A percentile compares a stretch with the other conserved stretches of the same genome.
Conservation (phyloP, 2,888 invertebrate genomes). For the Oxyteleia sp. region DNA sequence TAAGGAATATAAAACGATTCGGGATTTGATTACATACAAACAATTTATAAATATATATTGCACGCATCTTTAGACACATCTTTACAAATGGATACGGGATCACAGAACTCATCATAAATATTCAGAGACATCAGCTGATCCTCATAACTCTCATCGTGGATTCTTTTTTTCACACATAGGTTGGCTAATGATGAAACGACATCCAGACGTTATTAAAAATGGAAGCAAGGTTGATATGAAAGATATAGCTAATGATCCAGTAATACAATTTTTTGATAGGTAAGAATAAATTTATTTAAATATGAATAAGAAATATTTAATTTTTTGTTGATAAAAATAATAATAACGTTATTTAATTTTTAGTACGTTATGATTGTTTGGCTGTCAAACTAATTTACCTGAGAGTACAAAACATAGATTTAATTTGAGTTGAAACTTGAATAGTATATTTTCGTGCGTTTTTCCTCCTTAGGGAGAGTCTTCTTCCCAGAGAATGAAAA, state of each 20-base stretch:
- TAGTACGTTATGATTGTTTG: too few species aligned
- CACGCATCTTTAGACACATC: constrained; percentile 79
- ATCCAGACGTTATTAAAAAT: constrained; percentile 93
- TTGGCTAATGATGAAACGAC: constrained; percentile 97
- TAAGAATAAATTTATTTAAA: constrained; percentile 83
- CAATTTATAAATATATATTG: constrained; percentile 1
- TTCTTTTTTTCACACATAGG: constrained; percentile 98
- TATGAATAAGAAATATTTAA: too few species aligned
- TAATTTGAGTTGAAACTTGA: too few species aligned
- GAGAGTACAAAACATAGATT: too few species aligned
- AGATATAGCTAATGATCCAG: constrained; percentile 93
- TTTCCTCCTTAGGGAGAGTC: too few species aligned
- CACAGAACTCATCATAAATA: constrained; percentile 93
- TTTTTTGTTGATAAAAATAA: too few species aligned
- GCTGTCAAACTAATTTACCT: too few species aligned
- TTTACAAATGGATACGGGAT: constrained; percentile 84
- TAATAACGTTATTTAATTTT: too few species aligned
- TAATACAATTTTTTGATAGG: constrained; percentile 93
- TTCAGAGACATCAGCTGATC: constrained; percentile 94
- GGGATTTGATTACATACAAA: not conserved
- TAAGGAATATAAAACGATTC: constrained; percentile 85
- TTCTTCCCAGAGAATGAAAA: too few species aligned
- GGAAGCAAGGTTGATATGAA: constrained; percentile 94
- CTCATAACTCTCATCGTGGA: constrained; percentile 94
- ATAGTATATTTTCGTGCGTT: too few species aligned